Evolutionary conservation across 1,140 invertebrate species (phyloP), one percentile per base, ranked within the genome.

Genomic region (Magallana ariakensis): DNA sequence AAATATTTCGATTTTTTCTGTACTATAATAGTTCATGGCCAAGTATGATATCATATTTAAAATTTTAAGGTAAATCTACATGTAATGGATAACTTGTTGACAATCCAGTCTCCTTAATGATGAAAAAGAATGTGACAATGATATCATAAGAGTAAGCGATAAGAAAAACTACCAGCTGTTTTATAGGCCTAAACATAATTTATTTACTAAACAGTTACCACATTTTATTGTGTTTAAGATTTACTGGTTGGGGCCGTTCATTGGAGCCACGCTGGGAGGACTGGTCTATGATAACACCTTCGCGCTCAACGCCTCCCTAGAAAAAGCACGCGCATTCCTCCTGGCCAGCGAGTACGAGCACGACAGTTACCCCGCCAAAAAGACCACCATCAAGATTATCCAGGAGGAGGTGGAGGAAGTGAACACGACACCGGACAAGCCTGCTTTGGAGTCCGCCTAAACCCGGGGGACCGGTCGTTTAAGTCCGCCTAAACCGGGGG

Each of bases 161-260:
- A 15, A 22, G 13, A 80, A 80, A 22, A 19, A 22, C 15, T 1
- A 1, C 15, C 0, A 26, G 22, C 16, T 5, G 10, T 19, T 22
- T 15, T 16, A 19, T n/a, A n/a, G 15, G 16, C 7, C 22, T 11
- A n/a, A 19, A 19, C n/a, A 19, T 8, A 66, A 19, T 66, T n/a
- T 66, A n/a, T 66, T 66, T 66, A 66, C 22, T 8, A 46, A 66
- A n/a, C 22, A 19, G n/a, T 66, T 7, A 22, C 16, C 62, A 66
- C n/a, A 66, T 66, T 19, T 66, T n/a, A 19, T 16, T 66, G 10
- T 66, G 62, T 15, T 55, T 4, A 94, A 97, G 97, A 95, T 98
- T 7, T 98, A 98, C 94, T 98, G 98, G 98, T 96, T 97, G 10
- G 98, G 97, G 0, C 98, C 98, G 0, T 95, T 98, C 0, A 86